A percentile compares a stretch with the other conserved stretches of the same genome.
Evolutionary conservation across 2,113 vertebrate species (phyloP).

Genomic region (Todiramphus chloris): DNA sequence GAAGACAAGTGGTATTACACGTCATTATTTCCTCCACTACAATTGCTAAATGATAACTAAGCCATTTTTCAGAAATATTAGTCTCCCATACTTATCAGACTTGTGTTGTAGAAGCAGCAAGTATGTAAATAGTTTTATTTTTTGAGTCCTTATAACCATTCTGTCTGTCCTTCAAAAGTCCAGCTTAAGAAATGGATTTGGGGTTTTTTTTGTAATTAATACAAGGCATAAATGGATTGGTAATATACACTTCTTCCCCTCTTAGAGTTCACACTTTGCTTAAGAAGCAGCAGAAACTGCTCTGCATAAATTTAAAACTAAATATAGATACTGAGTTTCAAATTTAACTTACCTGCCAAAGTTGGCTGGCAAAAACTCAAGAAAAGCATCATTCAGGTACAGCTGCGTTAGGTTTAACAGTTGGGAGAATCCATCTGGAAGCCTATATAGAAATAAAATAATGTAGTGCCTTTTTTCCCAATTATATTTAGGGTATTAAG

Average conservation of each 20-base stretch:
- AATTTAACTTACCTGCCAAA: conserved; percentile 91
- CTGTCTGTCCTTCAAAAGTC: neutral
- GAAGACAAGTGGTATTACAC: neutral
- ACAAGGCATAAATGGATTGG: neutral
- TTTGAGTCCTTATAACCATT: neutral
- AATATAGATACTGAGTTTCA: neutral
- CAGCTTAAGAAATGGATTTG: neutral
- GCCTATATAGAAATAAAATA: conserved; percentile 73
- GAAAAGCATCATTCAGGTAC: conserved; percentile 98
- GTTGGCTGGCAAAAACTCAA: conserved; percentile 96
- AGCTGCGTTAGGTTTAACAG: conserved; percentile 95
- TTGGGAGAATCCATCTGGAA: conserved; percentile 99
- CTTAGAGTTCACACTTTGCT: neutral
- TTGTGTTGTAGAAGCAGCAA: neutral
- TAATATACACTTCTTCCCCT: neutral
- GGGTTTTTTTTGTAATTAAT: neutral
- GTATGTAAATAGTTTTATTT: neutral
- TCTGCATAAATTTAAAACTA: neutral
- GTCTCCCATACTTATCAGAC: neutral
- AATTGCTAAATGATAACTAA: neutral
- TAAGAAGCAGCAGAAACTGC: neutral
- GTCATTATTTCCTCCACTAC: neutral
- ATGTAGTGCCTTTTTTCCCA: neutral
- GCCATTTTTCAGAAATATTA: neutral
- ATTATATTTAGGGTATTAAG: neutral